Evolutionary conservation across 53 echinoderm and acorn worm genomes (phyloP).

Genomic region (Paracentrotus lividus): DNA sequence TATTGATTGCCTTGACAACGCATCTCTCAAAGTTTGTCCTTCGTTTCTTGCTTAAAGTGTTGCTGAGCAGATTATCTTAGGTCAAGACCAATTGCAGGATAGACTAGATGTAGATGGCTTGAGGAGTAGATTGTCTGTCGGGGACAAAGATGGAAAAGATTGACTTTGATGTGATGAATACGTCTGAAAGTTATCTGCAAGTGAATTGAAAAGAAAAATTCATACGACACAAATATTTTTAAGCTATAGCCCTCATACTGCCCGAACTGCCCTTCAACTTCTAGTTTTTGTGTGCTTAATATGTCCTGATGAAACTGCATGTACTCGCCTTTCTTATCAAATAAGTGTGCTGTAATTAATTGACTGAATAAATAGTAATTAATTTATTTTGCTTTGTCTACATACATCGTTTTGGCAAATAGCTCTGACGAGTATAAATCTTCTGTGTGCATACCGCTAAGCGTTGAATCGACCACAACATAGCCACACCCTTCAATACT

Average conservation of each 20-base stretch:
- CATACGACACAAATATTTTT: too few relatives aligned
- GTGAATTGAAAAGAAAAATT: too few relatives aligned
- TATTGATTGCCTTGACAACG: slow-evolving; percentile 12
- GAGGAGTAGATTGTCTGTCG: neutral
- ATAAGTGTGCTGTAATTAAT: too few relatives aligned
- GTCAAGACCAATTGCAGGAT: slow-evolving; percentile 10
- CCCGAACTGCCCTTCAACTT: too few relatives aligned
- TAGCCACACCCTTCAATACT: neutral
- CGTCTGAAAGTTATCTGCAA: neutral
- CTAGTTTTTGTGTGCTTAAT: too few relatives aligned
- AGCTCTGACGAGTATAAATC: neutral
- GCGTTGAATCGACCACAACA: neutral
- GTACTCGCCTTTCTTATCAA: too few relatives aligned
- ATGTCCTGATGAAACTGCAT: too few relatives aligned
- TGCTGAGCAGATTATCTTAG: slow-evolving; percentile 30
- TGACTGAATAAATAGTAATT: too few relatives aligned
- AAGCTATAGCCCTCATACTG: too few relatives aligned
- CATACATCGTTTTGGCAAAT: too few relatives aligned
- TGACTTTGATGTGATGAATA: neutral
- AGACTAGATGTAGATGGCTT: slow-evolving; percentile 5
- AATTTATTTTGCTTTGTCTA: too few relatives aligned
- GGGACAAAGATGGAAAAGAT: neutral
- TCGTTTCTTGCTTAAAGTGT: slow-evolving; percentile 41
- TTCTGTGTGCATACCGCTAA: neutral
- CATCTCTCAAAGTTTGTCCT: slow-evolving; percentile 4